A percentile compares a stretch with the other conserved stretches of the same genome.
Conservation (phyloP, 2,888 invertebrate genomes). For the Tetrapedia diversipes region DNA sequence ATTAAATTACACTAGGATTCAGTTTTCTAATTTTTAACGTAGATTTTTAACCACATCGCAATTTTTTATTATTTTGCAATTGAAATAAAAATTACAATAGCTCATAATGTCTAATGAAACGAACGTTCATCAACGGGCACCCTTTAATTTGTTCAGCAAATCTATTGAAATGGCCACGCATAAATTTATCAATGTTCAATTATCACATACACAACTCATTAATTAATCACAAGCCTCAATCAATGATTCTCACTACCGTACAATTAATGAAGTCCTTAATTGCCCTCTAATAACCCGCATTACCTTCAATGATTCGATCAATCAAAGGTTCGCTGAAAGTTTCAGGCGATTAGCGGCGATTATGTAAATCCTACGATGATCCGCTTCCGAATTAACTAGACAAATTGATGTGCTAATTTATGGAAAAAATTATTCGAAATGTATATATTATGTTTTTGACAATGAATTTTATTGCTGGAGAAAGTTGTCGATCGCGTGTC, state of each 20-base stretch:
- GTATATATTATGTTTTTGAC: constrained; percentile 31
- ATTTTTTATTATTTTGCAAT: neutral
- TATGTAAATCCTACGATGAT: constrained; percentile 5
- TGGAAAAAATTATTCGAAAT: constrained; percentile 24
- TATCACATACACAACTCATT: neutral
- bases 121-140: neutral
- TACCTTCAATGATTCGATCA: neutral
- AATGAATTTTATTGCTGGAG: constrained; percentile 43
- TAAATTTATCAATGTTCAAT: neutral
- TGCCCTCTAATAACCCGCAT: neutral
- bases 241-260: neutral
- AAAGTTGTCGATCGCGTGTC: constrained; percentile 41
- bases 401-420: constrained; percentile 45
- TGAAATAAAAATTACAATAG: neutral
- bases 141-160: neutral
- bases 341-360: neutral
- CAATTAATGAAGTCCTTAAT: neutral
- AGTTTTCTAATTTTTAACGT: too few species aligned
- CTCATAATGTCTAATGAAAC: too few species aligned
- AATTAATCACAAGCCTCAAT: neutral
- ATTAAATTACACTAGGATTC: too few species aligned
- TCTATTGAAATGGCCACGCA: neutral
- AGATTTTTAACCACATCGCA: too few species aligned
- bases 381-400: constrained; percentile 32
- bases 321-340: constrained; percentile 28